These are phyloP conservation scores for Daktulosphaira vitifoliae DNA, from an alignment of 1,140 invertebrate genomes.

Conservation along the genomic window DNA sequence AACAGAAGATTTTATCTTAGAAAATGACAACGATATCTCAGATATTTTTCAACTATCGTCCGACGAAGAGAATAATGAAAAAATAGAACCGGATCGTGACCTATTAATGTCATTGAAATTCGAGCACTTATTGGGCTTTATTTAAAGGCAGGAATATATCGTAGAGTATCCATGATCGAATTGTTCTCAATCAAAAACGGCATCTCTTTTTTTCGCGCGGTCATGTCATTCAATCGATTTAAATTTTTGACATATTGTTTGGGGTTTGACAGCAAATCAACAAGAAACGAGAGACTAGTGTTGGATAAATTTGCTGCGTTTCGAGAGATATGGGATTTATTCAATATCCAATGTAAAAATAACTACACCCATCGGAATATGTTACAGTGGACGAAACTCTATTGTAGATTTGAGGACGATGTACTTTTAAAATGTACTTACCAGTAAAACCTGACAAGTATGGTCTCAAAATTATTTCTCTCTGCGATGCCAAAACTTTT, in stretches of 20 bases:
- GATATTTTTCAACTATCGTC: not conserved
- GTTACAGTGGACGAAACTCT: constrained; percentile 43
- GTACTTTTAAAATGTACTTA: constrained; percentile 43
- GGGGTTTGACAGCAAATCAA: constrained; percentile 41
- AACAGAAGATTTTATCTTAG: no score
- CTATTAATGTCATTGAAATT: not conserved
- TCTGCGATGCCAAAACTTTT: constrained; percentile 41
- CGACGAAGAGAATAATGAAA: not conserved
- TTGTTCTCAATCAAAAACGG: constrained; percentile 37
- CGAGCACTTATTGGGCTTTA: not conserved
- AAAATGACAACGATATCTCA: no score
- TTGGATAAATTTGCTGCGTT: constrained; percentile 42
- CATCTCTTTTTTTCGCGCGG: constrained; percentile 37
- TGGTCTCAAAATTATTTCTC: constrained; percentile 42
- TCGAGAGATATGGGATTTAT: constrained; percentile 41
- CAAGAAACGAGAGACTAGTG: constrained; percentile 36
- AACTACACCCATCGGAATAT: constrained; percentile 19
- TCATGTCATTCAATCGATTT: constrained; percentile 41
- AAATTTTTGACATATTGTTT: constrained; percentile 41
- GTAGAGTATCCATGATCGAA: constrained; percentile 35
- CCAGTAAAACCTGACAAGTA: constrained; percentile 43
- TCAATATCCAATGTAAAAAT: constrained; percentile 23
- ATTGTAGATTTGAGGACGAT: constrained; percentile 41
- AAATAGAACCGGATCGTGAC: not conserved
- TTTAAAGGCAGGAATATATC: constrained; percentile 27